Conservation (phyloP, 2,888 invertebrate genomes). For the Parelbella ahira region DNA sequence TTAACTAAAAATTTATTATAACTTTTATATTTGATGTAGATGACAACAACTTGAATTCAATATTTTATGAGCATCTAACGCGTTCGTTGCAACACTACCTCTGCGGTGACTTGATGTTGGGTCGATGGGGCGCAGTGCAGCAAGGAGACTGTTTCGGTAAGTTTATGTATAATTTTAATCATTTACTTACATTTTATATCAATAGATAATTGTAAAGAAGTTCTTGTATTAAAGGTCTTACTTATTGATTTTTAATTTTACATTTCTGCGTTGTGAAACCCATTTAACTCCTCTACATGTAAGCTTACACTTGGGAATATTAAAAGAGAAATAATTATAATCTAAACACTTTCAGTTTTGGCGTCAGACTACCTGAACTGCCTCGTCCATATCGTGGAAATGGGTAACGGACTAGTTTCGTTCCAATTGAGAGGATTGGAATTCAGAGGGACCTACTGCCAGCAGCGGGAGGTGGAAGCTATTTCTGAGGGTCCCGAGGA, state of each 20-base stretch:
- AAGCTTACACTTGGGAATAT: too few relatives aligned
- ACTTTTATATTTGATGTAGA: conserved; percentile 78
- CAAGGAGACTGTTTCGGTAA: conserved; percentile 96
- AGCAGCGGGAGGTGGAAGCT: conserved; percentile 98
- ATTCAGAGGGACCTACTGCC: conserved; percentile 99
- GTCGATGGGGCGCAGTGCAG: conserved; percentile 97
- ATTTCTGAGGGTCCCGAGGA: conserved; percentile 98
- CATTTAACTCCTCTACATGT: too few relatives aligned
- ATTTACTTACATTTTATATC: too few relatives aligned
- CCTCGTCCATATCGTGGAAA: conserved; percentile 97
- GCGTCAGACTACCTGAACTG: conserved; percentile 99
- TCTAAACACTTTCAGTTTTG: conserved; percentile 87
- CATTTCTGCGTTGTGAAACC: too few relatives aligned
- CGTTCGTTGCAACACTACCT: conserved; percentile 97
- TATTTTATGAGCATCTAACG: conserved; percentile 99
- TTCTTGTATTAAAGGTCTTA: too few relatives aligned
- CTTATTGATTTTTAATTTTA: too few relatives aligned
- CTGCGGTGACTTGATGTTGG: conserved; percentile 94
- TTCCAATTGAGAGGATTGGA: conserved; percentile 99
- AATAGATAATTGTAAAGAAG: too few relatives aligned
- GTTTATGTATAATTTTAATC: too few relatives aligned
- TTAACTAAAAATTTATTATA: too few relatives aligned
- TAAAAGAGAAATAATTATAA: too few relatives aligned
- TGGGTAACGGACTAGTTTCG: conserved; percentile 98
- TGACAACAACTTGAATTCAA: conserved; percentile 98